Evolutionary conservation across 2,113 vertebrate genomes (phyloP), one percentile per base, ranked within the genome.

Genomic region (Grus americana): DNA sequence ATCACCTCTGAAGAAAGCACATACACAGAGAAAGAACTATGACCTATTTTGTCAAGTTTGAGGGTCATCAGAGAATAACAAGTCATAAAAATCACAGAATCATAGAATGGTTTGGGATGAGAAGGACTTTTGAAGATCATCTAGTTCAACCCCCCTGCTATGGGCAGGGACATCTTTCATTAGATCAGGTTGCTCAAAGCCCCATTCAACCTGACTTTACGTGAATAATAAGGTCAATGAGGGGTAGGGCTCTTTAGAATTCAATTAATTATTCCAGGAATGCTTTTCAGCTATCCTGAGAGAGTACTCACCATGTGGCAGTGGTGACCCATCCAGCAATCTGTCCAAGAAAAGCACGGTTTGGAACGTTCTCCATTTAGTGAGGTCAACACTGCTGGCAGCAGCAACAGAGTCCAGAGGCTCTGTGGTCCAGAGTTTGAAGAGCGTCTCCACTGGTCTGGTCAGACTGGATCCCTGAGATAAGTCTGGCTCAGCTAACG

Each of bases 331-430:
- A 73, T 99, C 99, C 93, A 99, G 95, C 88, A 99, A 98, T 88
- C 98, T 98, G 97, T 99, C 99, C 93, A 99, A 97, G 95, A 99
- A 99, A n/a, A 99, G 99, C 18, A 99, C 99, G 0, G 98, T 99
- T 98, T 99, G 99, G 96, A 99, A 99, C 73, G 99, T 99, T 97
- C 98, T 99, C 99, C 99, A 99, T 79, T 99, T 98, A 16, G 98
- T 98, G 71, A 99, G 98, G 98, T 99, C 98, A 18, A 92, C 91
- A 29, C 97, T 92, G 66, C 98, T 98, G 91, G 98, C 97, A 22
- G 99, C 98, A 11, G 96, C 95, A 21, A 94, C 96, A 38, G 93
- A 95, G 82, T 99, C 98, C 20, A 99, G 98, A 59, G 98, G 94
- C 36, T 98, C 97, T 0, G 96, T 57, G 5, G 97, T 98, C 99